phyloP scores from a whole-genome alignment of 2,888 invertebrate species.

The Penaeus monodon region DNA sequence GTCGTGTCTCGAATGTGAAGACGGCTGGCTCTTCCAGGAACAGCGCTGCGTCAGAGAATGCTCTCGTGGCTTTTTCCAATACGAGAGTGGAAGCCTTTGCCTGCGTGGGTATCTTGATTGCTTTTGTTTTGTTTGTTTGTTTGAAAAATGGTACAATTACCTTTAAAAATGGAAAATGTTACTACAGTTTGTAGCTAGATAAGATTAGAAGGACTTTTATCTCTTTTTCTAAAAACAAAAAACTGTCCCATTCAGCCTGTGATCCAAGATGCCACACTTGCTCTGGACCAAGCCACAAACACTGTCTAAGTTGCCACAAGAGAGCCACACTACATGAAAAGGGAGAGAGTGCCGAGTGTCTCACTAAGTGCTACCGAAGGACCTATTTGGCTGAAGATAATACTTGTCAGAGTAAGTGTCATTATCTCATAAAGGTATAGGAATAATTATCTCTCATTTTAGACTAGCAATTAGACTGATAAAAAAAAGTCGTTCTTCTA shows the following conservation, averaged over 20 bases:
- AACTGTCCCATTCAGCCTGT: slow-evolving; percentile 37
- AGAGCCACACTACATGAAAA: slow-evolving; percentile 47
- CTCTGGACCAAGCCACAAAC: slow-evolving; percentile 52
- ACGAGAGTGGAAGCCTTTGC: slow-evolving; percentile 6
- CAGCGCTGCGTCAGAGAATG: slow-evolving; percentile 33
- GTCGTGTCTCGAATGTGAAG: slow-evolving; percentile 38
- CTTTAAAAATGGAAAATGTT: background rate
- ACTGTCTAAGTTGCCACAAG: slow-evolving; percentile 54
- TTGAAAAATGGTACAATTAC: background rate
- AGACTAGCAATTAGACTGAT: background rate
- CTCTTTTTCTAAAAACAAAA: no score
- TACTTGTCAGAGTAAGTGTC: slow-evolving; percentile 51
- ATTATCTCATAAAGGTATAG: no score
- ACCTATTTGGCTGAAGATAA: slow-evolving; percentile 44
- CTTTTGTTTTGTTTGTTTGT: background rate
- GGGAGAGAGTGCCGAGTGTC: slow-evolving; percentile 40
- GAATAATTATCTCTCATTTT: background rate
- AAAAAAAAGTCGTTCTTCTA: no score
- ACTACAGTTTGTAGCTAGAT: no score
- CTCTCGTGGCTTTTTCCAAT: slow-evolving; percentile 25
- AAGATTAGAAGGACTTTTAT: no score
- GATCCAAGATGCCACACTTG: slow-evolving; percentile 58
- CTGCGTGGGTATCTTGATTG: slow-evolving; percentile 32
- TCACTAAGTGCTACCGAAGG: slow-evolving; percentile 55
- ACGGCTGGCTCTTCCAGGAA: slow-evolving; percentile 45